phyloP scores from a whole-genome alignment of 2,113 vertebrate genomes.

The Mungos mungo region DNA sequence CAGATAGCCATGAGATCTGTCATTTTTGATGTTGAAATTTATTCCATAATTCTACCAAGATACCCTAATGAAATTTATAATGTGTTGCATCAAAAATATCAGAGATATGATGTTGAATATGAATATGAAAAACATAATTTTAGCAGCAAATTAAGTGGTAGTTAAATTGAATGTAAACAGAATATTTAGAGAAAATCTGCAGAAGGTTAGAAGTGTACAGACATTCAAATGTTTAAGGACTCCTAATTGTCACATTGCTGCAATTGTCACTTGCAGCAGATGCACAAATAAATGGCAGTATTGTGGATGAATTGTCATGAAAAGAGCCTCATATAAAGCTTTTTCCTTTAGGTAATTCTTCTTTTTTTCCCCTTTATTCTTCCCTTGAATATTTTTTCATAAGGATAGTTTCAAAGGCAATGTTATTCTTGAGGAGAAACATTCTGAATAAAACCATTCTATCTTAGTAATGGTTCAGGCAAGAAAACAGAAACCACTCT shows the following conservation, averaged over 20 bases:
- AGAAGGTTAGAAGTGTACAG: background rate
- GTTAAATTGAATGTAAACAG: conserved; percentile 21
- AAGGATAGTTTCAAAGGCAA: conserved; percentile 24
- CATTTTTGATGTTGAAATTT: conserved; percentile 24
- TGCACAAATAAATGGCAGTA: background rate
- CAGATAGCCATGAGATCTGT: background rate
- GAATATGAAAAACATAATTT: conserved; percentile 12
- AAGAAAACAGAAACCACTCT: conserved; percentile 15
- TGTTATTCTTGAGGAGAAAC: background rate
- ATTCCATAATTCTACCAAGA: background rate
- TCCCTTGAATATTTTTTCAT: background rate
- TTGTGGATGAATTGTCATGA: background rate
- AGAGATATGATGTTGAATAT: background rate
- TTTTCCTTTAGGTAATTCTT: background rate
- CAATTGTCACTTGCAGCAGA: background rate
- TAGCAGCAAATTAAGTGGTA: conserved; percentile 28
- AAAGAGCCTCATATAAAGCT: background rate
- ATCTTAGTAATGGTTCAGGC: background rate
- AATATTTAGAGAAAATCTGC: conserved; percentile 30
- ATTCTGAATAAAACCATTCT: background rate
- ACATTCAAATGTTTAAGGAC: background rate
- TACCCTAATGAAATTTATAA: background rate
- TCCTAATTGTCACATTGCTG: background rate
- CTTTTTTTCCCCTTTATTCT: background rate
- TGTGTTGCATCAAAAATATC: conserved; percentile 3